Conservation (phyloP, 2,113 vertebrate species). For the Thunnus thynnus region DNA sequence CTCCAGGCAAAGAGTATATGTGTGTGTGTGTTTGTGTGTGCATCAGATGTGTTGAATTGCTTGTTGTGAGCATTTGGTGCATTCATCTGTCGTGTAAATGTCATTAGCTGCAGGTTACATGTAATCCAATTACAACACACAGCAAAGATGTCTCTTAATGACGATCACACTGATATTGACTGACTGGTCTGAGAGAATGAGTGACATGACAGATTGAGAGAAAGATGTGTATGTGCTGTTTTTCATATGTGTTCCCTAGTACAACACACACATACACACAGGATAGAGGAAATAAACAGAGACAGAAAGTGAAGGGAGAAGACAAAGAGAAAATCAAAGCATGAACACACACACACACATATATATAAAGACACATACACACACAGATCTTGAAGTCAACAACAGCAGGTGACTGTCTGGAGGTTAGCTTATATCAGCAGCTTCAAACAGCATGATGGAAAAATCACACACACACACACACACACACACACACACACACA, state of each 20-base stretch:
- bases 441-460: conserved; percentile 63
- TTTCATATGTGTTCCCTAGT: conserved; percentile 20
- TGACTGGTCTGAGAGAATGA: conserved; percentile 23
- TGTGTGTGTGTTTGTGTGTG: conserved; percentile 13
- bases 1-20: conserved; percentile 28
- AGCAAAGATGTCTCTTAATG: conserved; percentile 47
- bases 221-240: conserved; percentile 30
- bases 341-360: conserved; percentile 2
- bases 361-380: too few species aligned
- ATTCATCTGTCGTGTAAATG: conserved; percentile 53
- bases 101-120: conserved; percentile 57
- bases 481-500: conserved; percentile 2
- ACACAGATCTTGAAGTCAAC: conserved; percentile 46
- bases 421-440: conserved; percentile 49
- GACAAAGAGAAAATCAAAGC: conserved; percentile 4
- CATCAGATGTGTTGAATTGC: conserved; percentile 13
- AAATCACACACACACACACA: conserved; percentile 11
- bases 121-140: conserved; percentile 54
- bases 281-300: background rate
- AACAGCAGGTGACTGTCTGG: conserved; percentile 69
- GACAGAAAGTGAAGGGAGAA: conserved; percentile 6
- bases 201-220: conserved; percentile 33
- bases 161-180: conserved; percentile 44
- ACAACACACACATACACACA: conserved; percentile 15
- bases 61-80: conserved; percentile 35